phyloP scores from a whole-genome alignment of 2,113 vertebrate species.

The Cricetomys ansorgei region DNA sequence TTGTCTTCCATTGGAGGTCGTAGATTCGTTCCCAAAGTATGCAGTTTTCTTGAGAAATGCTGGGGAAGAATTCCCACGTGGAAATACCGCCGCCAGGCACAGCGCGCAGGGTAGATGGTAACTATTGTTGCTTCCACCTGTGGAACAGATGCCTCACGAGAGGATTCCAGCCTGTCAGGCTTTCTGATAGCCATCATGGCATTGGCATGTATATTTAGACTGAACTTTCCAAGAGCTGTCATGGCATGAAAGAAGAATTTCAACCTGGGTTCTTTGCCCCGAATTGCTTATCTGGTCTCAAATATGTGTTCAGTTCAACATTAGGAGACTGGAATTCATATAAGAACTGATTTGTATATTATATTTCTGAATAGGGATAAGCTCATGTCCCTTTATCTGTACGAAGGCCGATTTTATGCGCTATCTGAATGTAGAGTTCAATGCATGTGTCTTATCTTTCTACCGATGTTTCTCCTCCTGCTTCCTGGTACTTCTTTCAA shows the following conservation, averaged over 20 bases:
- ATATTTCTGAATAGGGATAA: conserved; percentile 39
- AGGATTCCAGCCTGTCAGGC: neutral
- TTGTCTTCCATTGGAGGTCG: neutral
- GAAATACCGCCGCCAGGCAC: neutral
- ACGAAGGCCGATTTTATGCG: neutral
- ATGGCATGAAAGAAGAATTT: neutral
- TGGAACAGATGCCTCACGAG: neutral
- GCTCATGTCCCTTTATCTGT: neutral
- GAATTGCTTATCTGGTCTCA: conserved; percentile 23
- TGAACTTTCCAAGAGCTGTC: neutral
- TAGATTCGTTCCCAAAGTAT: conserved; percentile 22
- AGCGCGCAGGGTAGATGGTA: neutral
- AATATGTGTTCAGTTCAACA: conserved; percentile 27
- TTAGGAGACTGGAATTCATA: neutral
- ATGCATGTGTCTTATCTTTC: neutral
- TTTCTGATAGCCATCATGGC: conserved; percentile 14
- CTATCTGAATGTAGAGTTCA: neutral
- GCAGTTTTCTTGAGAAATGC: conserved; percentile 33
- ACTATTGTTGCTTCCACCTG: neutral
- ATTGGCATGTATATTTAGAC: conserved; percentile 20
- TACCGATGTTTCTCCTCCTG: neutral
- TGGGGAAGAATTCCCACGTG: neutral
- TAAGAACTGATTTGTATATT: neutral
- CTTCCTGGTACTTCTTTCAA: conserved; percentile 2
- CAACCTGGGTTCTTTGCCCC: neutral